A percentile compares a stretch with the other conserved stretches of the same genome.
Conservation (phyloP, 1,140 invertebrate species). For the Ctenoplectra terminalis region DNA sequence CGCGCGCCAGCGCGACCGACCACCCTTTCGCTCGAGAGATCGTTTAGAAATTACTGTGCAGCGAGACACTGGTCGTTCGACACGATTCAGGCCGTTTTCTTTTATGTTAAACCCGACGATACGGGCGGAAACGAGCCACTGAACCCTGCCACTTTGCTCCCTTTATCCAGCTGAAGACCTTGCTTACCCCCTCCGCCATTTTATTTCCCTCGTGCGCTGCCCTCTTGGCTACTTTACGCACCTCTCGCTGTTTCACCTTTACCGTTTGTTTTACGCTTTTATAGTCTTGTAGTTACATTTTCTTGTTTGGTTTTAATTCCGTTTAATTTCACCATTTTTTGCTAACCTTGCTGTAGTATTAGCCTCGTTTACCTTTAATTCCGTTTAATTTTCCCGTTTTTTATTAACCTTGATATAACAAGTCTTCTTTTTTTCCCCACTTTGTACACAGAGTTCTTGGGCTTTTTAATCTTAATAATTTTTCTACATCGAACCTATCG, state of each 20-base stretch:
- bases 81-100: conserved; percentile 54
- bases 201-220: conserved; percentile 25
- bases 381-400: too few species aligned
- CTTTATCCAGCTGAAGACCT: conserved; percentile 36
- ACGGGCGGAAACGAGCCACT: conserved; percentile 56
- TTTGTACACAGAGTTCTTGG: too few species aligned
- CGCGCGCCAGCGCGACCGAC: too few species aligned
- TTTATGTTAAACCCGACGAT: conserved; percentile 62
- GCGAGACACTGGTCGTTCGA: conserved; percentile 40
- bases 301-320: neutral
- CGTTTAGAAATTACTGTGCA: conserved; percentile 49
- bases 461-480: too few species aligned
- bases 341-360: too few species aligned
- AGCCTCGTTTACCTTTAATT: too few species aligned
- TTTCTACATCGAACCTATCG: too few species aligned
- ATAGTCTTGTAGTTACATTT: neutral
- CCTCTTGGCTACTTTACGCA: neutral
- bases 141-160: conserved; percentile 42
- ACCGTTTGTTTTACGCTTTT: neutral
- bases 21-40: conserved; percentile 33
- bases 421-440: too few species aligned
- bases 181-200: conserved; percentile 33
- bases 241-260: neutral
- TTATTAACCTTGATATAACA: too few species aligned
- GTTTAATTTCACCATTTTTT: too few species aligned